Base-by-base conservation (phyloP, 2,888 invertebrate species). In the Drosophila anceps region DNA sequence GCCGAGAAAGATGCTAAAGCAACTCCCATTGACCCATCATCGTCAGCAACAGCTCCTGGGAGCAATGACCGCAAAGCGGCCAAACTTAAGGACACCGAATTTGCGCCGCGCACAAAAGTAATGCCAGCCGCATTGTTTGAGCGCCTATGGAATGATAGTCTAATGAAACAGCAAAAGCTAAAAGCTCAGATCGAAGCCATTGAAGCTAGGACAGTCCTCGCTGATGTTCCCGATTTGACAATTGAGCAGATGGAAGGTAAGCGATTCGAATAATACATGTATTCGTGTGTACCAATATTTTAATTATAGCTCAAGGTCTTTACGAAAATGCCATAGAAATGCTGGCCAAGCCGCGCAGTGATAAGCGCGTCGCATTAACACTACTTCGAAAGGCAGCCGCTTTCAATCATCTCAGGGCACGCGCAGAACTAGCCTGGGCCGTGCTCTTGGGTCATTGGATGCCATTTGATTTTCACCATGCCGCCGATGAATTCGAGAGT, bases 351-450 rank as follows among this genome's bases (percentile, higher is more conserved):
- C 96, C 96, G 0, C 94, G 94, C 54, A 95, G 96, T 0, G 96
- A 97, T 91, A 95, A 96, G 69, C 94, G 94, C 2, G 95, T 95
- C 58, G 97, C 97, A 0, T 97, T 97, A 83, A 94, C 95, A 41
- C 93, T 97, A 60, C 94, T 99, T 37, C 94, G 95, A 46, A 94
- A 96, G 80, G 97, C 99, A 0, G 96, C 98, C 0, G 95, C 95
- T 48, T 94, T 95, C 64, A 98, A 98, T 44, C 97, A 98, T 92
- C 92, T 94, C 0, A 96, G 96, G 54, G 97, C 99, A 0, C 95
- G 96, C 91, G 96, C 98, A 69, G 94, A 96, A 91, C 93, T 98
- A 7, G 98, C 98, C 0, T 98, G 98, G 97, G 97, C 96, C 0
- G 95, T 96, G 83, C 93, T 99, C 8, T 95, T 98, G 84, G 99